These are phyloP conservation scores for Rhincodon typus DNA, from an alignment of 2,797 vertebrate species.

Conservation along the genomic window DNA sequence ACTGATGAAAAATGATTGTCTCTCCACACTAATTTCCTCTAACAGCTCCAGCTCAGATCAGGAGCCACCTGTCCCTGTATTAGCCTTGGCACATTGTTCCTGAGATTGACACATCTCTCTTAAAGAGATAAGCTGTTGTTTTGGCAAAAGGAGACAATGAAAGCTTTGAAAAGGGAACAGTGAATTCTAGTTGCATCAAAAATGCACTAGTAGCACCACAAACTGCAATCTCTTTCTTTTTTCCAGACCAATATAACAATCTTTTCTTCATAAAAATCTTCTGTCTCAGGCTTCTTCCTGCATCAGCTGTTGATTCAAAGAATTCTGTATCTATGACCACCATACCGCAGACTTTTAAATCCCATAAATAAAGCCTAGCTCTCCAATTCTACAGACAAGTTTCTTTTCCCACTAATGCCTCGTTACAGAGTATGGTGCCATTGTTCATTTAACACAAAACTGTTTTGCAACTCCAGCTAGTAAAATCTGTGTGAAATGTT, in stretches of 20 bases:
- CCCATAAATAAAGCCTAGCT: neutral
- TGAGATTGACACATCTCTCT: neutral
- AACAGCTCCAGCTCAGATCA: neutral
- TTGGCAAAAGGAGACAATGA: neutral
- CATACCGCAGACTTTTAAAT: neutral
- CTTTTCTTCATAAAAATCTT: neutral
- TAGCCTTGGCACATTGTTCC: neutral
- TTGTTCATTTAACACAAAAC: neutral
- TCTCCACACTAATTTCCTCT: neutral
- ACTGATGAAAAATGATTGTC: neutral
- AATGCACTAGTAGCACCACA: neutral
- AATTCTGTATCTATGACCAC: neutral
- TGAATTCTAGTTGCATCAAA: neutral
- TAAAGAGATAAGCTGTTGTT: neutral
- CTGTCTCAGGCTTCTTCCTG: neutral
- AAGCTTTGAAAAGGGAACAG: neutral
- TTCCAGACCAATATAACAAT: neutral
- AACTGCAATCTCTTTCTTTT: neutral
- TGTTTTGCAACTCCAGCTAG: neutral
- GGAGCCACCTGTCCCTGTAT: neutral
- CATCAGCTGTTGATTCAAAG: neutral
- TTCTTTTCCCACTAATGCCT: neutral
- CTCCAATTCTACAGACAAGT: neutral
- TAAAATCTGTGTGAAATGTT: neutral
- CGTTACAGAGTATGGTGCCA: neutral